Base-by-base conservation (phyloP, 1,140 invertebrate species). In the Drosophila varians region DNA sequence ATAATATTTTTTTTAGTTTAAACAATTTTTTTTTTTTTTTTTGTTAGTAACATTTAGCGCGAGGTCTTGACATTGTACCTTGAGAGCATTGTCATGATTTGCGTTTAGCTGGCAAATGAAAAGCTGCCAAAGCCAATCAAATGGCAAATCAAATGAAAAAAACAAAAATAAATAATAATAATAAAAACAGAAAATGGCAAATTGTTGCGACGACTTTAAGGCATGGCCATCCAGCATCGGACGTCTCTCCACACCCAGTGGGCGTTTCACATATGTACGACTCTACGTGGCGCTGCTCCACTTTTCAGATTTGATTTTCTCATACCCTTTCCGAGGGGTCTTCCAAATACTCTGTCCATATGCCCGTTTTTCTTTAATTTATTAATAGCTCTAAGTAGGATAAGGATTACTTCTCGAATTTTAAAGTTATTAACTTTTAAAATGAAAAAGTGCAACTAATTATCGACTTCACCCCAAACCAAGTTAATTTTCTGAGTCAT, bases 41-140 rank as follows among this genome's bases (percentile, higher is more conserved):
- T 31, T 31, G 11, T 31, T 31, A 31, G 62, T 18, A 26, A 19
- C 76, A 83, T 83, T 64, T 84, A 66, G 79, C 57, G 19, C 79
- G 66, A 84, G 80, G 80, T 84, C 80, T 86, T 84, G 82, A 84
- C 80, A 86, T 84, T 86, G 80, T 52, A 87, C 66, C 82, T 87
- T 86, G 80, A 76, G 68, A 76, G 68, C 68, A 86, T 61, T 86
- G 76, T 72, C 79, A 86, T 72, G 64, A 48, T 47, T 70, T 61
- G 34, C 49, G 7, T 48, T 18, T 54, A 36, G 43, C 74, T 16
- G 43, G 49, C 52, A 65, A 79, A 79, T 80, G 76, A 75, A 79
- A 75, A 61, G 70, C 76, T 75, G 76, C 70, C 64, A 80, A 36
- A 75, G 71, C 76, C 71, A 79, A 79, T 79, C 76, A 68, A 78